These are phyloP conservation scores for Lithophane semibrunnea DNA, from an alignment of 2,888 invertebrate genomes.

Conservation along the genomic window DNA sequence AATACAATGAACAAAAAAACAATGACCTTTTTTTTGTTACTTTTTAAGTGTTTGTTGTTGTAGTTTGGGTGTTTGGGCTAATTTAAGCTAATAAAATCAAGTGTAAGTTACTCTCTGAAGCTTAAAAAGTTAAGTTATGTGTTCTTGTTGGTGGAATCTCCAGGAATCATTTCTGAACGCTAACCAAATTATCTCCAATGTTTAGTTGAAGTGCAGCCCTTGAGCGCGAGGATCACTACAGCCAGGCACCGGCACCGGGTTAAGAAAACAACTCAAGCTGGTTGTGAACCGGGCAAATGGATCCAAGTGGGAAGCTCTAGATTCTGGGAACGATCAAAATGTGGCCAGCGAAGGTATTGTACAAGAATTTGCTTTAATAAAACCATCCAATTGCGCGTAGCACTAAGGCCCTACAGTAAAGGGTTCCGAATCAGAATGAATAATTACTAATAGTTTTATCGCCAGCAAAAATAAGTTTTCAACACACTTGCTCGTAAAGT, in stretches of 20 bases:
- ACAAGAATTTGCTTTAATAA: neutral
- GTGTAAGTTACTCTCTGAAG: neutral
- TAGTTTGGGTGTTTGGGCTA: too few relatives aligned
- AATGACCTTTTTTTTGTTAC: neutral
- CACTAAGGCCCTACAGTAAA: neutral
- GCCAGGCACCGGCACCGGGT: neutral
- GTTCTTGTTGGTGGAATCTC: neutral
- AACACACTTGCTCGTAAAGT: too few relatives aligned
- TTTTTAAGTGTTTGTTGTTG: too few relatives aligned
- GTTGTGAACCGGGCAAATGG: slow-evolving; percentile 36
- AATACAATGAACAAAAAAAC: neutral
- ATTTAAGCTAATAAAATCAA: neutral
- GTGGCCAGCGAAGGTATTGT: slow-evolving; percentile 37
- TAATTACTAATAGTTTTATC: neutral
- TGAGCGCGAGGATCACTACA: neutral
- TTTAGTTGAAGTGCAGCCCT: slow-evolving; percentile 22
- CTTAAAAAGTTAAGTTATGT: neutral
- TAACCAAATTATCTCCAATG: slow-evolving; percentile 17
- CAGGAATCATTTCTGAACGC: neutral
- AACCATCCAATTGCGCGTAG: neutral
- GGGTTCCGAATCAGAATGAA: neutral
- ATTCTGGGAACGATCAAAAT: slow-evolving; percentile 28
- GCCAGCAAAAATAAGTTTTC: too few relatives aligned
- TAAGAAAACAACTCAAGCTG: neutral
- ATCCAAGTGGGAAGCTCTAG: slow-evolving; percentile 15